Percentiles rank a stretch among this genome's conserved stretches.
Conservation (phyloP, 2,113 vertebrate genomes). For the Suncus etruscus region DNA sequence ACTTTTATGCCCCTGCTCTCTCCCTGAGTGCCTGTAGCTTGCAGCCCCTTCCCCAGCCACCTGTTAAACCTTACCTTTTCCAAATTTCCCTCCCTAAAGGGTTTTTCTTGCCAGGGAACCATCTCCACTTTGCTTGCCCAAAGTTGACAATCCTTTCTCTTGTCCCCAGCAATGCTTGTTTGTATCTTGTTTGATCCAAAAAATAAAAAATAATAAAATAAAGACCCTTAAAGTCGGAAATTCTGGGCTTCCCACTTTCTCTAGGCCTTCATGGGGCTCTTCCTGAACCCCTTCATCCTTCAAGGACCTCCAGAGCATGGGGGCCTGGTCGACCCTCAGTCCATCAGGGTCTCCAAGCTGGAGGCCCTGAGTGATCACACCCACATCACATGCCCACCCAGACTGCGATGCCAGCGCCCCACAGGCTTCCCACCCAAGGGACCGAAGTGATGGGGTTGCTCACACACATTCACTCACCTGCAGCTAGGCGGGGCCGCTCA, state of each 20-base stretch:
- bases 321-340: neutral
- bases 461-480: conserved; percentile 52
- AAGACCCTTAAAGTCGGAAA: neutral
- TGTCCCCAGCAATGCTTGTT: neutral
- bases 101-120: neutral
- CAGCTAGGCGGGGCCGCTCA: conserved; percentile 43
- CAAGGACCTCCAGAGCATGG: neutral
- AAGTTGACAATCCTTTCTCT: neutral
- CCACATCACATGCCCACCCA: neutral
- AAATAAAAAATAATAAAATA: neutral
- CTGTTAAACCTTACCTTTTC: conserved; percentile 32
- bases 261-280: neutral
- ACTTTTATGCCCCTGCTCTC: neutral
- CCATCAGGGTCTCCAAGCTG: neutral
- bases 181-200: neutral
- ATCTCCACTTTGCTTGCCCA: neutral
- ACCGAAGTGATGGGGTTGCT: no score
- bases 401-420: neutral
- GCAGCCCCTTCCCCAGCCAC: conserved; percentile 3
- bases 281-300: neutral
- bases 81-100: neutral
- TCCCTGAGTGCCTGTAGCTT: neutral
- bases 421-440: neutral
- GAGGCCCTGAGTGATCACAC: neutral
- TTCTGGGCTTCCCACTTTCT: neutral